Conservation (phyloP, 2,888 invertebrate genomes). For the Ptychoptera contaminata region DNA sequence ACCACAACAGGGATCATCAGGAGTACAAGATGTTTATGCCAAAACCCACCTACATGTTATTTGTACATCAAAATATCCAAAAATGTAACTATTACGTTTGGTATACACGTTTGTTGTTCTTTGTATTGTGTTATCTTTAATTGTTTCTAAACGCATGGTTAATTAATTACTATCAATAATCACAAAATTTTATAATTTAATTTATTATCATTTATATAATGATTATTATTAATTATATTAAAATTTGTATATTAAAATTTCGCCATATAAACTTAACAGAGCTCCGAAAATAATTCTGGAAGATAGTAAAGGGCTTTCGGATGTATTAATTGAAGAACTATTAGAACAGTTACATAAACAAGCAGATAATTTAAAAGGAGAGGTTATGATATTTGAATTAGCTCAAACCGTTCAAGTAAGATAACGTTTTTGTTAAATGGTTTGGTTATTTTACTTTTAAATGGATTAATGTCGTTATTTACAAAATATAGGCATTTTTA, state of each 20-base stretch:
- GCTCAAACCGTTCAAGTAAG: constrained; percentile 55
- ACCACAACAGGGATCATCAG: constrained; percentile 62
- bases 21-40: constrained; percentile 47
- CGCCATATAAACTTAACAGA: constrained; percentile 29
- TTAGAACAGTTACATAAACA: constrained; percentile 41
- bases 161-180: no score
- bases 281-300: constrained; percentile 52
- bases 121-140: no score
- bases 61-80: constrained; percentile 65
- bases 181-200: background rate
- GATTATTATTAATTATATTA: no score
- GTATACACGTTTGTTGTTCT: no score
- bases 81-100: constrained; percentile 56
- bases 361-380: constrained; percentile 45
- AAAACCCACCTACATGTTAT: constrained; percentile 58
- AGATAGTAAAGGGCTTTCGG: constrained; percentile 66
- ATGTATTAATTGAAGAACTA: constrained; percentile 45
- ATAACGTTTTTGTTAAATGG: no score
- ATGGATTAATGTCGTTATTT: background rate
- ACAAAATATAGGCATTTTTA: constrained; percentile 46
- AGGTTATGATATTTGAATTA: constrained; percentile 77
- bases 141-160: background rate
- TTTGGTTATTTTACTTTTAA: background rate
- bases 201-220: background rate
- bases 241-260: background rate